These are phyloP conservation scores for Galendromus occidentalis DNA, from an alignment of 1,140 invertebrate genomes.

Conservation along the genomic window DNA sequence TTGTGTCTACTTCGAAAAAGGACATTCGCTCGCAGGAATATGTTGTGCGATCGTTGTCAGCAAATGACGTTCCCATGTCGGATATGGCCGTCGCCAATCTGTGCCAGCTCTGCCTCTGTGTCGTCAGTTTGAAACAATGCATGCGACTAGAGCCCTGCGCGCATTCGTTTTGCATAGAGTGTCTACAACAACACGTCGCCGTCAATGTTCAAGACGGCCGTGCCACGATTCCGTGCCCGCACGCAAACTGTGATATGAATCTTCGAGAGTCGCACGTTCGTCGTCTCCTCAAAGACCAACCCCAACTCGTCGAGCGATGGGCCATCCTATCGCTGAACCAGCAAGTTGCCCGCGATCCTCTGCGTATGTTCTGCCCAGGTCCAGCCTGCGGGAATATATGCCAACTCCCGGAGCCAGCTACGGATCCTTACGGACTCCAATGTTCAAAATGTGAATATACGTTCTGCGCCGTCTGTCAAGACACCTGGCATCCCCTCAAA, in stretches of 20 bases:
- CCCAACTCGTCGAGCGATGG: slow-evolving; percentile 1
- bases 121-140: neutral
- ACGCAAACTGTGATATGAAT: slow-evolving; percentile 1
- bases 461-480: slow-evolving; percentile 7
- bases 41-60: neutral
- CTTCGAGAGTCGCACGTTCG: neutral
- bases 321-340: neutral
- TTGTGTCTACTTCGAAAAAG: neutral
- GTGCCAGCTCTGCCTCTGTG: slow-evolving; percentile 5
- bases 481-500: slow-evolving; percentile 3
- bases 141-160: slow-evolving; percentile 2
- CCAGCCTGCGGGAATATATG: neutral
- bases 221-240: neutral
- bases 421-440: neutral
- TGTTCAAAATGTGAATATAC: slow-evolving; percentile 7
- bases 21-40: neutral
- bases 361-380: slow-evolving; percentile 1
- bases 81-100: slow-evolving; percentile 8
- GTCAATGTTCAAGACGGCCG: neutral
- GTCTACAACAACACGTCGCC: neutral
- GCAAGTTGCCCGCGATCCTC: neutral
- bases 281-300: neutral
- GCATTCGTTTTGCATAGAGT: neutral
- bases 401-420: neutral
- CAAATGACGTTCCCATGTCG: neutral